Evolutionary conservation across 2,888 invertebrate genomes (phyloP).

Genomic region (Coelogynopora nodosa): DNA sequence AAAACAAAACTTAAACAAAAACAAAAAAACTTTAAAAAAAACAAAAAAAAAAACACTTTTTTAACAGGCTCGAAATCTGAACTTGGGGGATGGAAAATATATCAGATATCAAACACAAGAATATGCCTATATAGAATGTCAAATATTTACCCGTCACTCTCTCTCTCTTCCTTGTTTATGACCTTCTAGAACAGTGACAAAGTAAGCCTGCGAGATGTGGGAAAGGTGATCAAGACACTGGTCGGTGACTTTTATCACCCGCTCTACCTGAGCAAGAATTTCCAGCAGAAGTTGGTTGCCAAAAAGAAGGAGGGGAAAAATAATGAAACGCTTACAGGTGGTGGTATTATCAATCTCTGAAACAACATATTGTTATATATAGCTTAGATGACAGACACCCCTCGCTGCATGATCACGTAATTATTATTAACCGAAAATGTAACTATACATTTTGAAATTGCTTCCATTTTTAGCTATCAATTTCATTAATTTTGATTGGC

Average conservation of each 20-base stretch:
- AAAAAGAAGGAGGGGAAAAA: conserved; percentile 26
- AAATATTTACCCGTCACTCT: neutral
- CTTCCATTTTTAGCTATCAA: neutral
- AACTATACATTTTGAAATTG: neutral
- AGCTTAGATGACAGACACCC: too few relatives aligned
- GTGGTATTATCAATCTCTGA: neutral
- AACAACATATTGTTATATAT: too few relatives aligned
- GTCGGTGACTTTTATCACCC: conserved; percentile 59
- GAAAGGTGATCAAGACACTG: conserved; percentile 54
- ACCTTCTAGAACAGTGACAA: conserved; percentile 48
- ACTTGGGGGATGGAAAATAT: too few relatives aligned
- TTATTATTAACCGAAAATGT: too few relatives aligned
- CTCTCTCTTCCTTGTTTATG: neutral
- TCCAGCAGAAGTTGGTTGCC: conserved; percentile 36
- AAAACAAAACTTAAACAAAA: too few relatives aligned
- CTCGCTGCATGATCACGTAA: too few relatives aligned
- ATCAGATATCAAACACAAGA: too few relatives aligned
- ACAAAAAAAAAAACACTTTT: too few relatives aligned
- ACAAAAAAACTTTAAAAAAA: too few relatives aligned
- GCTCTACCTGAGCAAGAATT: conserved; percentile 51
- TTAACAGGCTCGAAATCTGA: too few relatives aligned
- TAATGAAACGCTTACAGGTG: neutral
- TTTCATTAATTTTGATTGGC: neutral
- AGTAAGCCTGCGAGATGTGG: conserved; percentile 54
- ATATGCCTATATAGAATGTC: too few relatives aligned